phyloP scores from a whole-genome alignment of 2,797 vertebrate species.

The Emydoidea blandingii region DNA sequence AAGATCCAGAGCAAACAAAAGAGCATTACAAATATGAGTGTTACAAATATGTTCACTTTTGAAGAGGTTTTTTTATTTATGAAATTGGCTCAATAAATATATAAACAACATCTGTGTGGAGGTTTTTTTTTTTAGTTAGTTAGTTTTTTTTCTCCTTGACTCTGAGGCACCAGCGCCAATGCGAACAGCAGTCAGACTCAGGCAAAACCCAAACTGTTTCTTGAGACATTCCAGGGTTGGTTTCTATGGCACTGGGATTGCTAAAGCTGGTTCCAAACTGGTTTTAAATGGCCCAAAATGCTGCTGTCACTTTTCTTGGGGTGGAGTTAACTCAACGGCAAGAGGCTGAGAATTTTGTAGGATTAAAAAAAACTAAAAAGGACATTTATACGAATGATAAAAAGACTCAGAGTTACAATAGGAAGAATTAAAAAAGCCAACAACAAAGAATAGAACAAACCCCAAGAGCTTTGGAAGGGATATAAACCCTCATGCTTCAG shows the following conservation, averaged over 20 bases:
- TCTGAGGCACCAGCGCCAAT: neutral
- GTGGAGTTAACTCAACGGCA: neutral
- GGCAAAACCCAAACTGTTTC: slow-evolving; percentile 26
- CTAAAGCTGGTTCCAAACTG: slow-evolving; percentile 1
- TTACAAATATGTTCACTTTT: neutral
- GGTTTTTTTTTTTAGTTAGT: neutral
- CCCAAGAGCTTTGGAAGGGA: neutral
- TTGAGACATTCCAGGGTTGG: neutral
- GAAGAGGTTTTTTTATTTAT: slow-evolving; percentile 1
- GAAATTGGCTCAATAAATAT: slow-evolving; percentile 65
- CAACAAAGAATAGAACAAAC: neutral
- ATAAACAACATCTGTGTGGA: slow-evolving; percentile 66
- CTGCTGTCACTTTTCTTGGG: neutral
- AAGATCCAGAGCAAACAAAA: slow-evolving; percentile 24
- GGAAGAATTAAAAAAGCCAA: neutral
- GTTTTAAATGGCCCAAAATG: neutral
- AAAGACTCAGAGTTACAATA: neutral
- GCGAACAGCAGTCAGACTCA: neutral
- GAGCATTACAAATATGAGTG: neutral
- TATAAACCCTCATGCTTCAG: neutral
- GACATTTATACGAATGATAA: neutral
- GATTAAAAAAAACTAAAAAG: neutral
- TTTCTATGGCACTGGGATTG: neutral
- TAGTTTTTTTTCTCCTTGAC: slow-evolving; percentile 30
- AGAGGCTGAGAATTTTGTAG: neutral